phyloP scores from a whole-genome alignment of 1,140 invertebrate genomes.

The Pseudomyrmex cubaensis region DNA sequence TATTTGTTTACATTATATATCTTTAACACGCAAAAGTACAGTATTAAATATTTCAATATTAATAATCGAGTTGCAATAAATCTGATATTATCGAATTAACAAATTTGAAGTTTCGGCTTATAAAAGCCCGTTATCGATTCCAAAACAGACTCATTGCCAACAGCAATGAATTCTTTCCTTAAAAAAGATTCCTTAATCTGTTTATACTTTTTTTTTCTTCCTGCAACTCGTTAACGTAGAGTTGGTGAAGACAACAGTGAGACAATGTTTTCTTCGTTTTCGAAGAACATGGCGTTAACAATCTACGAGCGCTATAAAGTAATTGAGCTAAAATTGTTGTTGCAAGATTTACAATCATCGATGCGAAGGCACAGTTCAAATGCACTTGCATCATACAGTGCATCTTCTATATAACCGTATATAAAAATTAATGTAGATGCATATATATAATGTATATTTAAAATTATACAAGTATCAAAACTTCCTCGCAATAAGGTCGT shows the following conservation, averaged over 20 bases:
- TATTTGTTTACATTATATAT: not conserved
- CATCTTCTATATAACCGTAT: conserved; percentile 40
- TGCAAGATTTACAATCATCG: conserved; percentile 22
- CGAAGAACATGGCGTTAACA: not conserved
- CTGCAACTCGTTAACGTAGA: conserved; percentile 69
- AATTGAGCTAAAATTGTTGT: conserved; percentile 35
- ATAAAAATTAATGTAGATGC: conserved; percentile 40
- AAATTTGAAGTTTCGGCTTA: conserved; percentile 12
- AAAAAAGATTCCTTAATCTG: not conserved
- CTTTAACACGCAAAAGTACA: too few species aligned
- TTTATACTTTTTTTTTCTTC: conserved; percentile 59
- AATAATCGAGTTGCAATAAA: conserved; percentile 22
- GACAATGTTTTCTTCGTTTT: not conserved
- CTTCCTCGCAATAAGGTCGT: not conserved
- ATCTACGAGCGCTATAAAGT: conserved; percentile 31
- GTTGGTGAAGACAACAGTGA: conserved; percentile 66
- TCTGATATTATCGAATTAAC: not conserved
- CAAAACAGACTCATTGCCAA: conserved; percentile 67
- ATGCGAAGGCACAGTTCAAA: conserved; percentile 43
- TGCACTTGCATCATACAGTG: conserved; percentile 5
- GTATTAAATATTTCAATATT: not conserved
- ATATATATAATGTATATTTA: conserved; percentile 15
- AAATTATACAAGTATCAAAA: conserved; percentile 67
- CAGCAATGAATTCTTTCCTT: conserved; percentile 66
- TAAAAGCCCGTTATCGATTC: not conserved